Percentiles rank a stretch among this genome's conserved stretches.
These are phyloP conservation scores for Epinephelus cyanopodus DNA, from an alignment of 2,113 vertebrate species.

Conservation along the genomic window DNA sequence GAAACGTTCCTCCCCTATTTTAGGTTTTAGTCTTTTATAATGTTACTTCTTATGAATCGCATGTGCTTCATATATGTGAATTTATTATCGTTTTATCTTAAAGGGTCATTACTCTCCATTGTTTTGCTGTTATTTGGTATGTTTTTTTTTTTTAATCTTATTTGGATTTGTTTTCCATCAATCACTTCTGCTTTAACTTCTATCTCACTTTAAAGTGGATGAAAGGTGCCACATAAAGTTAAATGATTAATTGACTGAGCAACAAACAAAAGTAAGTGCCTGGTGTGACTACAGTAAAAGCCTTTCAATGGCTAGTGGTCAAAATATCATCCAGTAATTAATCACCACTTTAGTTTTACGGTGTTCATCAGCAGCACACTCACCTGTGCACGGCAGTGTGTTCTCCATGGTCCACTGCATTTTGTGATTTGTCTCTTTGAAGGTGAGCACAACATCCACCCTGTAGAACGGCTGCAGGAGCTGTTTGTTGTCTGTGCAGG, in stretches of 20 bases:
- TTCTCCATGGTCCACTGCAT: constrained; percentile 84
- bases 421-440: constrained; percentile 79
- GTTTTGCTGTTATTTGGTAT: neutral
- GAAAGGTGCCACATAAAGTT: constrained; percentile 38
- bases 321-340: constrained; percentile 72
- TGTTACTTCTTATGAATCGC: neutral
- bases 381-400: constrained; percentile 78
- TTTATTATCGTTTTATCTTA: neutral
- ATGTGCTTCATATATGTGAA: neutral
- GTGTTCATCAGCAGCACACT: constrained; percentile 71
- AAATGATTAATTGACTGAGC: constrained; percentile 49
- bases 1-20: neutral
- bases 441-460: constrained; percentile 80
- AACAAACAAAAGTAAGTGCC: constrained; percentile 61
- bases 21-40: neutral
- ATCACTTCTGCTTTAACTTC: constrained; percentile 13
- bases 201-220: constrained; percentile 19
- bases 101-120: neutral
- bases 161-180: neutral
- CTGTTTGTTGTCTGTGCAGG: constrained; percentile 44
- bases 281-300: constrained; percentile 60
- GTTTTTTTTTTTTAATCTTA: neutral
- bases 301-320: constrained; percentile 53
- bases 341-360: constrained; percentile 74
- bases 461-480: constrained; percentile 77